Base-by-base conservation (phyloP, 2,888 invertebrate genomes). In the Neria commutata region DNA sequence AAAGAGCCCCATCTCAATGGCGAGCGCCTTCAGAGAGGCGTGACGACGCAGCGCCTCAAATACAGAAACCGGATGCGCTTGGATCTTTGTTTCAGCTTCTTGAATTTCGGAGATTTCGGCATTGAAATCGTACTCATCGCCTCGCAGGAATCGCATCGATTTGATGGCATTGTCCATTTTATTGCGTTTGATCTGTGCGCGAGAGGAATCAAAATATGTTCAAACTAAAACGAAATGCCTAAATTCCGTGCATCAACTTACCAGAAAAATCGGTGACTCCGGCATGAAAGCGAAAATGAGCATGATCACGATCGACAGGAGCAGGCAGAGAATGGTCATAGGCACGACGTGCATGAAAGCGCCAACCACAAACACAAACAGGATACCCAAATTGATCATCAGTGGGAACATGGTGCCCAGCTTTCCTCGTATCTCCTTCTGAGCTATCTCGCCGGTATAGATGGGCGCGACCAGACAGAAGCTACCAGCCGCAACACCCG, bases 391-490 rank as follows among this genome's bases (percentile, higher is more conserved):
- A 0, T 91, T 91, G 37, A 94, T 83, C 85, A 91, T 88, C 49
- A 96, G 81, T 76, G 95, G 95, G 76, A 94, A 93, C 71, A 89
- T 92, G 37, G 91, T 90, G 2, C 94, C 94, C 0, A 95, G 80
- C 0, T 87, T 86, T 1, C 95, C 95, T 58, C 95, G 85, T 64
- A 92, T 87, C 8, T 88, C 86, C 60, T 88, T 89, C 67, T 92
- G 89, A 0, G 93, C 87, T 46, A 93, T 92, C 83, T 96, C 96
- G 47, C 88, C 89, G 19, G 88, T 89, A 75, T 92, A 93, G 54
- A 94, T 86, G 0, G 95, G 94, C 0, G 89, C 91, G 0, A 90
- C 88, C 24, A 92, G 87, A 66, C 92, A 92, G 67, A 90, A 90
- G 0, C 91, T 90, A 6, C 93, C 92, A 40, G 74, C 78, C 14